These are phyloP conservation scores for Ecdyonurus torrentis DNA, from an alignment of 2,888 invertebrate species.

Conservation along the genomic window DNA sequence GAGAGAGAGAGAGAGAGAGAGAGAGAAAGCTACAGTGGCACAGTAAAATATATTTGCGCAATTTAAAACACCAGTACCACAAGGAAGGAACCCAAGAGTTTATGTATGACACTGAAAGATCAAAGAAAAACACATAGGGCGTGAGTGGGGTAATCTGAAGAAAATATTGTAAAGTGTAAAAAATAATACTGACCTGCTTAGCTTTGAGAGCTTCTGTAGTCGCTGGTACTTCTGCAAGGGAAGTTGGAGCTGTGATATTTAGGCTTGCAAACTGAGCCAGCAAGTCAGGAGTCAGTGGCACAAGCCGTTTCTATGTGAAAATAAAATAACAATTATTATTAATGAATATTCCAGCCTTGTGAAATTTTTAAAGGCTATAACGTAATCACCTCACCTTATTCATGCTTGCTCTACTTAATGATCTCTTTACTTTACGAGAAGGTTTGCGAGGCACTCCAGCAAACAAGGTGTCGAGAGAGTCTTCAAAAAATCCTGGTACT, in stretches of 20 bases:
- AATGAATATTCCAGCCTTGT: neutral
- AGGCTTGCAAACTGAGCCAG: neutral
- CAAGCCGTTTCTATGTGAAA: neutral
- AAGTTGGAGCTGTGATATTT: neutral
- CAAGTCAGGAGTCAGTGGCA: neutral
- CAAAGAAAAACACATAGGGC: too few species aligned
- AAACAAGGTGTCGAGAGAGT: neutral
- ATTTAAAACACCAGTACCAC: too few species aligned
- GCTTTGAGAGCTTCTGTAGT: neutral
- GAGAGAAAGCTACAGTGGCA: too few species aligned
- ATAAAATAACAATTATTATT: neutral
- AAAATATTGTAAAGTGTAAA: too few species aligned
- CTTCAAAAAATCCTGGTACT: neutral
- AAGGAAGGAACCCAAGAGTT: too few species aligned
- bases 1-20: too few species aligned
- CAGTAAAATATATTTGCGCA: too few species aligned
- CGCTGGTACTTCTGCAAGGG: neutral
- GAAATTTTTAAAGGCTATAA: too few species aligned
- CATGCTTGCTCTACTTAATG: neutral
- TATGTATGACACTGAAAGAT: too few species aligned
- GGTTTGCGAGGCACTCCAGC: neutral
- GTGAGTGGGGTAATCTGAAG: too few species aligned
- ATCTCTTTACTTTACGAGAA: neutral
- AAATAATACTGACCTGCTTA: neutral
- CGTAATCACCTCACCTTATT: neutral